Conservation (phyloP, 2,797 vertebrate species). For the Chlorospingus semifuscus region DNA sequence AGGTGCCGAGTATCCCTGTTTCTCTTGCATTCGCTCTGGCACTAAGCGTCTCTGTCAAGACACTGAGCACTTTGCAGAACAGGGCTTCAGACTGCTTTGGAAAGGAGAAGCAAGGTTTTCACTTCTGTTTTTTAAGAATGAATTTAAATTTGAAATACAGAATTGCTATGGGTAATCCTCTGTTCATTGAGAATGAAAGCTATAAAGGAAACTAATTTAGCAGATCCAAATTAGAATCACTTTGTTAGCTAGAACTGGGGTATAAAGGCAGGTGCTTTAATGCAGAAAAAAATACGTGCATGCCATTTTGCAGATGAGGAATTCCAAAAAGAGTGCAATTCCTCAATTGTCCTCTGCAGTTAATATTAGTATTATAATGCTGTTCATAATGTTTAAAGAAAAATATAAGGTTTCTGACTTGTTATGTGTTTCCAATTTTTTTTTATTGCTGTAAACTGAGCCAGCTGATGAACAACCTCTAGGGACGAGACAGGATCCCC, state of each 20-base stretch:
- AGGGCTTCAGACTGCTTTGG: conserved; percentile 16
- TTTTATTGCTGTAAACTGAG: conserved; percentile 86
- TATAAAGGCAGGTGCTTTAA: not conserved
- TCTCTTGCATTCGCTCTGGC: not conserved
- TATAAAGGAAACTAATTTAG: not conserved
- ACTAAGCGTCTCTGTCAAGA: not conserved
- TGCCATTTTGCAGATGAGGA: not conserved
- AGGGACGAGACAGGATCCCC: conserved; percentile 76
- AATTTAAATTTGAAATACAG: conserved; percentile 11
- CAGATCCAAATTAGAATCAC: not conserved
- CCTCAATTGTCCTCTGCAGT: not conserved
- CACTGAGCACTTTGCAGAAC: conserved; percentile 2
- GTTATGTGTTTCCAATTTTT: conserved; percentile 54
- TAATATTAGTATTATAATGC: not conserved
- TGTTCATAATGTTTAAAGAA: not conserved
- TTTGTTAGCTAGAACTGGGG: not conserved
- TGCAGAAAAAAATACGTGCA: not conserved
- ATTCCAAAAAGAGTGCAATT: not conserved
- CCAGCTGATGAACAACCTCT: conserved; percentile 87
- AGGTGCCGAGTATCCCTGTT: conserved; percentile 24
- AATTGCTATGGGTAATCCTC: not conserved
- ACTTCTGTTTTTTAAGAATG: not conserved
- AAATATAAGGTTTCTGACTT: conserved; percentile 19
- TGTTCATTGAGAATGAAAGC: not conserved
- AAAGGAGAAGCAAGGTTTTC: conserved; percentile 52